Evolutionary conservation across 2,113 vertebrate genomes (phyloP), one percentile per base, ranked within the genome.

Genomic region (Hippocampus barbouri): DNA sequence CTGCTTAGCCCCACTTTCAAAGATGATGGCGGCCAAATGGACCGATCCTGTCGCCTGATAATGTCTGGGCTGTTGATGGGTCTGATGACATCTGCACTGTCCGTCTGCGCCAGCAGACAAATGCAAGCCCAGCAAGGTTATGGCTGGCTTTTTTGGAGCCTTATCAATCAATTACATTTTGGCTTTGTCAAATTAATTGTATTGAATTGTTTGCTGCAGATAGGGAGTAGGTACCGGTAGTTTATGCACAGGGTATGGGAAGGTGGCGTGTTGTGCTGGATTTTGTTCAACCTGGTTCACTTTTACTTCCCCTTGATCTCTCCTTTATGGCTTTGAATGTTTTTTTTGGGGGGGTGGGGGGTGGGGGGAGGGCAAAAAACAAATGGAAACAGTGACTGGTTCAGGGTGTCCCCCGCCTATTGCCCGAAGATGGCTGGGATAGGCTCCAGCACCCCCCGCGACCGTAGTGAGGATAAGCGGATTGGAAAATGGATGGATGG

Each of bases 121-220:
- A 82, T 78, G 73, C 68, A 86, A 75, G 67, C 81, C 63, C 18
- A 73, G 70, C 73, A 78, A 78, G 80, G 79, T 78, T 83, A 74
- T 77, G 65, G 78, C 69, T 23, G 57, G 30, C 79, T 72, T 74
- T 51, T 77, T 64, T 14, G 47, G 63, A 77, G 2, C 61, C 83
- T 88, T 90, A 90, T 91, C 89, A 87, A 90, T 87, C 89, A 90
- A 89, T 90, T 89, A 89, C 84, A 85, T 89, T 91, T 61, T 89
- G 76, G 83, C 85, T 88, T 89, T 88, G 85, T 91, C 85, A 87
- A 83, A 90, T 89, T 86, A 90, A 90, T 90, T 90, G 84, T 87
- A 74, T 89, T 74, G 86, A 90, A 85, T 87, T 89, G 87, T 85
- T 89, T 85, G 79, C 83, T 73, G 73, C 81, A 83, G 87, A 86